Conservation (phyloP, 2,113 vertebrate species). For the Ifrita kowaldi region DNA sequence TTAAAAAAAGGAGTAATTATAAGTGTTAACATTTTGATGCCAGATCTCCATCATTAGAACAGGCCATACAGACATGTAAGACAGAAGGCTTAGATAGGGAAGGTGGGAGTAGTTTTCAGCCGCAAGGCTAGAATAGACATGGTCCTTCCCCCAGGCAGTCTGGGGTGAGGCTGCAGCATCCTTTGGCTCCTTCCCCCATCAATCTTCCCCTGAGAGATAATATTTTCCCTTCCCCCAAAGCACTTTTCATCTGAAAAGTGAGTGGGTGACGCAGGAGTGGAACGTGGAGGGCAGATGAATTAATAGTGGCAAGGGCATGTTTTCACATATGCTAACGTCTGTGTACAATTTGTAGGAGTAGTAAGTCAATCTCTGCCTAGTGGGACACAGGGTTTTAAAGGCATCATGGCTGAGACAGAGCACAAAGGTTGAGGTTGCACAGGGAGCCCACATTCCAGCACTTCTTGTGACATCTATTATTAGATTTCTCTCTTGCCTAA, state of each 20-base stretch:
- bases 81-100: not conserved
- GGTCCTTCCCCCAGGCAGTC: not conserved
- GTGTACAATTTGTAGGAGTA: not conserved
- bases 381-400: not conserved
- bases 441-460: not conserved
- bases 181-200: constrained; percentile 6
- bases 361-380: not conserved
- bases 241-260: constrained; percentile 13
- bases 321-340: not conserved
- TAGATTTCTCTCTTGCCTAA: not conserved
- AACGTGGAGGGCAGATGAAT: not conserved
- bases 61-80: not conserved
- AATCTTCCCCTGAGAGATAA: not conserved
- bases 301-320: constrained; percentile 14
- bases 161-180: not conserved
- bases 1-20: not conserved
- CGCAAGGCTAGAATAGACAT: not conserved
- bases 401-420: not conserved
- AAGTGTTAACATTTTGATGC: not conserved
- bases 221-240: not conserved
- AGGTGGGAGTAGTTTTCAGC: not conserved
- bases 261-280: constrained; percentile 5
- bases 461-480: not conserved
- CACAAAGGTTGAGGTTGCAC: not conserved
- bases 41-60: not conserved